phyloP scores from a whole-genome alignment of 2,113 vertebrate genomes.

The Alethe castanea region DNA sequence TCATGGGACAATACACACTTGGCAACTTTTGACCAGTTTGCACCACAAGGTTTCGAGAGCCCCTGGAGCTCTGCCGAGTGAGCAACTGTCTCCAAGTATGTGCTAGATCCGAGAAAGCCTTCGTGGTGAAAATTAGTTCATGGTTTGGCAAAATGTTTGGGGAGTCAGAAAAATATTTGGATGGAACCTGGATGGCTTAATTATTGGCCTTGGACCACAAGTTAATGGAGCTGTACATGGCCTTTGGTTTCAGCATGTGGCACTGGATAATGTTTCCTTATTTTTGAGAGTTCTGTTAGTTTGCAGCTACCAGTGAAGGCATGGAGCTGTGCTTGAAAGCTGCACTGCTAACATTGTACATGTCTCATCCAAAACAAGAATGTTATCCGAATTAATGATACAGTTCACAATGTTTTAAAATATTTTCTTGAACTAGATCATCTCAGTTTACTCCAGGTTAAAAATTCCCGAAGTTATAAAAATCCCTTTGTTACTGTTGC shows the following conservation, averaged over 20 bases:
- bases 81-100: slow-evolving; percentile 46
- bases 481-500: neutral
- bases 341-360: neutral
- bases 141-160: slow-evolving; percentile 56
- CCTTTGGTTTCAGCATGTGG: slow-evolving; percentile 24
- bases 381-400: neutral
- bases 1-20: slow-evolving; percentile 5
- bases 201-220: slow-evolving; percentile 47
- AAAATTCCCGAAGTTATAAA: neutral
- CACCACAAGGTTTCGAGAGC: neutral
- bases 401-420: neutral
- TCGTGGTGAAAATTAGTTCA: slow-evolving; percentile 56
- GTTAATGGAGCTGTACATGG: slow-evolving; percentile 21
- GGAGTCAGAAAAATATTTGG: slow-evolving; percentile 39
- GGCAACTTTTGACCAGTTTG: neutral
- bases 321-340: neutral
- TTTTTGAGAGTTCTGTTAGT: neutral
- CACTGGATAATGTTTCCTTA: slow-evolving; percentile 5
- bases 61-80: slow-evolving; percentile 37
- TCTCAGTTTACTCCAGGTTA: neutral
- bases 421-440: neutral
- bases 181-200: slow-evolving; percentile 30
- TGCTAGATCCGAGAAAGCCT: slow-evolving; percentile 16
- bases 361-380: neutral
- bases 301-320: neutral